Evolutionary conservation across 2,113 vertebrate species (phyloP).

Genomic region (Hucho hucho): DNA sequence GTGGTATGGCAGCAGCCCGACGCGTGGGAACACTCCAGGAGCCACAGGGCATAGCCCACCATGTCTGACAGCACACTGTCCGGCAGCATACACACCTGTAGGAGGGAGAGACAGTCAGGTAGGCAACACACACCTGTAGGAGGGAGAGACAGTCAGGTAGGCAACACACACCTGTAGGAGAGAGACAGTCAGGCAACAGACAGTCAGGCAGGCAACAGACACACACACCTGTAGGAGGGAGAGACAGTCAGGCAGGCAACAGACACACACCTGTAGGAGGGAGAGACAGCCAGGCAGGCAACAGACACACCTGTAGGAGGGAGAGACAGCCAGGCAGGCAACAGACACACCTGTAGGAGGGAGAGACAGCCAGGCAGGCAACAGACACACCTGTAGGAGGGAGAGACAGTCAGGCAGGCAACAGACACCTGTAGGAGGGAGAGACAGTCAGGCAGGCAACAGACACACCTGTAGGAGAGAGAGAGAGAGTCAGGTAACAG

Average conservation of each 20-base stretch:
- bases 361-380: too few relatives aligned
- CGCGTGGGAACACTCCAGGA: slow-evolving; percentile 94
- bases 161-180: neutral
- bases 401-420: slow-evolving; percentile 10
- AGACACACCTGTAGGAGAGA: slow-evolving; percentile 81
- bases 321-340: slow-evolving; percentile 83
- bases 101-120: too few relatives aligned
- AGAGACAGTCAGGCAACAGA: slow-evolving; percentile 83
- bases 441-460: slow-evolving; percentile 84
- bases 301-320: slow-evolving; percentile 4
- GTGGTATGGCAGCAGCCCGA: slow-evolving; percentile 96
- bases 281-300: slow-evolving; percentile 1
- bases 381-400: neutral
- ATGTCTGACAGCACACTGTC: slow-evolving; percentile 85
- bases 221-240: slow-evolving; percentile 80
- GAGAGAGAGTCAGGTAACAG: too few relatives aligned
- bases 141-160: slow-evolving; percentile 8
- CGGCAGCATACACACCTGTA: slow-evolving; percentile 89
- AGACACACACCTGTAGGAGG: neutral
- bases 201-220: too few relatives aligned
- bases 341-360: slow-evolving; percentile 84
- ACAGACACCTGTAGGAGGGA: neutral
- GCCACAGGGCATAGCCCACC: slow-evolving; percentile 92
- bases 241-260: too few relatives aligned
- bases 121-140: too few relatives aligned